Conservation (phyloP, 2,797 vertebrate species). For the Rhinophrynus dorsalis region DNA sequence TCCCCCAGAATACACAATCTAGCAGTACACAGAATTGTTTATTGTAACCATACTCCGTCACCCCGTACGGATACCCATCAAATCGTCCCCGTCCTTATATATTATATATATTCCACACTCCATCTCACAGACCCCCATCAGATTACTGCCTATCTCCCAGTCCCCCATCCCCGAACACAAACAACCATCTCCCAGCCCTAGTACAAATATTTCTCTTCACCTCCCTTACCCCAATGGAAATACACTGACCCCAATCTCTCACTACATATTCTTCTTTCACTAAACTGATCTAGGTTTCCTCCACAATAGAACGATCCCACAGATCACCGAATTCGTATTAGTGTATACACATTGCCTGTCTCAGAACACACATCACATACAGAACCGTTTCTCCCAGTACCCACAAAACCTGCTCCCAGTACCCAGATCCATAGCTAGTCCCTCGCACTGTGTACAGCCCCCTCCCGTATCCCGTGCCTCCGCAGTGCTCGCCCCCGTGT, state of each 20-base stretch:
- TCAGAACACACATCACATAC: too few species aligned
- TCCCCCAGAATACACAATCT: not conserved
- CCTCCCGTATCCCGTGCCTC: conserved; percentile 21
- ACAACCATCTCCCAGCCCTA: not conserved
- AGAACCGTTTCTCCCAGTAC: not conserved
- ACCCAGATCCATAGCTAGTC: not conserved
- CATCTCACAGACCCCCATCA: not conserved
- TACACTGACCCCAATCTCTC: not conserved
- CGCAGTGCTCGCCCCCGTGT: conserved; percentile 44
- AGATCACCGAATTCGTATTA: too few species aligned
- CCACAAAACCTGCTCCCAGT: not conserved
- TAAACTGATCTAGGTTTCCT: too few species aligned
- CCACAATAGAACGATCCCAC: too few species aligned
- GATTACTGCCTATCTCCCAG: not conserved
- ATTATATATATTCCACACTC: not conserved
- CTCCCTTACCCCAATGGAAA: not conserved
- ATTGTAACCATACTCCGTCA: not conserved
- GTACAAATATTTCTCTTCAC: not conserved
- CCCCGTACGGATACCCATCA: too few species aligned
- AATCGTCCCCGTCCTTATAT: not conserved
- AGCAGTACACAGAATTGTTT: not conserved
- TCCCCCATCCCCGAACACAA: not conserved
- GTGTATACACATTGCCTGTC: too few species aligned
- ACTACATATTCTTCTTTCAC: not conserved
- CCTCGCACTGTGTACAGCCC: not conserved